phyloP scores from a whole-genome alignment of 1,140 invertebrate genomes.

The Sitophilus oryzae region DNA sequence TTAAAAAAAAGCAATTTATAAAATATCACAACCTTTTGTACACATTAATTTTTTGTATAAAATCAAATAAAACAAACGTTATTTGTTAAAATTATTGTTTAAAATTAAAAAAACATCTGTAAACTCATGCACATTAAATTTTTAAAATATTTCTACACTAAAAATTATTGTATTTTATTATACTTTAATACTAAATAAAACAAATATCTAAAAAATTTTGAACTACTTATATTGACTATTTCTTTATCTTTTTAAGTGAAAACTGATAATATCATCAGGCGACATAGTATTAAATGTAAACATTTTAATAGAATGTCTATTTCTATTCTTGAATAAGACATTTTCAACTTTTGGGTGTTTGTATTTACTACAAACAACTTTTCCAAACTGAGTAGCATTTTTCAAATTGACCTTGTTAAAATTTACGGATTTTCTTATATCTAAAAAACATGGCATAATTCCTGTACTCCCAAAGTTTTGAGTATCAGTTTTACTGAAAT shows the following conservation, averaged over 20 bases:
- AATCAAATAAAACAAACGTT: no score
- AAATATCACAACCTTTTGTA: no score
- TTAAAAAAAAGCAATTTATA: no score
- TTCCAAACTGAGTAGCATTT: slow-evolving; percentile 46
- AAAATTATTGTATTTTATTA: no score
- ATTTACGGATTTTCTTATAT: slow-evolving; percentile 29
- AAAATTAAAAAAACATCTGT: no score
- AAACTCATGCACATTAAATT: no score
- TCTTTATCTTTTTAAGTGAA: slow-evolving; percentile 11
- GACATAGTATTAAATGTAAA: slow-evolving; percentile 58
- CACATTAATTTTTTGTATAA: no score
- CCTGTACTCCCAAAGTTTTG: slow-evolving; percentile 10
- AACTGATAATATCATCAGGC: slow-evolving; percentile 48
- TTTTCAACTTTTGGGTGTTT: slow-evolving; percentile 11
- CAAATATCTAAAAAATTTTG: no score
- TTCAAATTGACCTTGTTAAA: slow-evolving; percentile 21
- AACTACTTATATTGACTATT: no score
- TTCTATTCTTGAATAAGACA: not conserved
- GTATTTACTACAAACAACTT: slow-evolving; percentile 45
- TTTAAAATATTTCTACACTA: no score
- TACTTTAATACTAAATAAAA: no score
- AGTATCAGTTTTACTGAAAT: slow-evolving; percentile 9
- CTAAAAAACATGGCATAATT: slow-evolving; percentile 33
- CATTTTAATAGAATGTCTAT: slow-evolving; percentile 29
- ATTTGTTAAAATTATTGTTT: no score